These are phyloP conservation scores for Chloroclysta siterata DNA, from an alignment of 2,888 invertebrate genomes.

Conservation along the genomic window DNA sequence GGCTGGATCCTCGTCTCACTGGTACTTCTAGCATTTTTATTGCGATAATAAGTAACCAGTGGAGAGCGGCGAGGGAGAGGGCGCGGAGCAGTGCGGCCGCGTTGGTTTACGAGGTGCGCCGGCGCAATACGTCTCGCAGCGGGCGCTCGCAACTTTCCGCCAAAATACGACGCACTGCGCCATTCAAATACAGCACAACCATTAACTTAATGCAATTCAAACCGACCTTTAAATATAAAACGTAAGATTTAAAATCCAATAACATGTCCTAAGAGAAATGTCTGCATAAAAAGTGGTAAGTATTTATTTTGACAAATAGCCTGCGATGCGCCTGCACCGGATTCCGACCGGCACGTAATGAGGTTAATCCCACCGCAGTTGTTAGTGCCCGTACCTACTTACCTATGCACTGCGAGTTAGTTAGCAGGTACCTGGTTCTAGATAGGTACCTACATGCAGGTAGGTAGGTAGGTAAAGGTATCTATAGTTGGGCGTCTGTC, in stretches of 20 bases:
- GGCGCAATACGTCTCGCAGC: constrained; percentile 27
- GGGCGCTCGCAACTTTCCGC: constrained; percentile 30
- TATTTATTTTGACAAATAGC: constrained; percentile 38
- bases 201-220: constrained; percentile 2
- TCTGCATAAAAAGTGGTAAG: constrained; percentile 12
- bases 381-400: neutral
- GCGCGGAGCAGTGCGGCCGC: neutral
- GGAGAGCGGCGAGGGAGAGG: constrained; percentile 1
- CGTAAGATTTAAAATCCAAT: constrained; percentile 14
- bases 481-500: too few species aligned
- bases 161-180: constrained; percentile 13
- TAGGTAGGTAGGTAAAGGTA: too few species aligned
- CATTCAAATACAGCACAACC: neutral
- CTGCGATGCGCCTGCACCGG: constrained; percentile 15
- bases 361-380: constrained; percentile 11
- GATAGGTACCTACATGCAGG: too few species aligned
- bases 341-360: constrained; percentile 17
- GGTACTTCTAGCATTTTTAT: constrained; percentile 8
- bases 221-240: constrained; percentile 7
- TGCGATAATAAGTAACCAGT: constrained; percentile 2
- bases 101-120: constrained; percentile 5
- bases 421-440: too few species aligned
- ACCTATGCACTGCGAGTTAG: neutral
- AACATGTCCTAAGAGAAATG: constrained; percentile 5
- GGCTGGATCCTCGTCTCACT: neutral